Conservation (phyloP, 2,113 vertebrate species). For the Ageneiosus marmoratus region DNA sequence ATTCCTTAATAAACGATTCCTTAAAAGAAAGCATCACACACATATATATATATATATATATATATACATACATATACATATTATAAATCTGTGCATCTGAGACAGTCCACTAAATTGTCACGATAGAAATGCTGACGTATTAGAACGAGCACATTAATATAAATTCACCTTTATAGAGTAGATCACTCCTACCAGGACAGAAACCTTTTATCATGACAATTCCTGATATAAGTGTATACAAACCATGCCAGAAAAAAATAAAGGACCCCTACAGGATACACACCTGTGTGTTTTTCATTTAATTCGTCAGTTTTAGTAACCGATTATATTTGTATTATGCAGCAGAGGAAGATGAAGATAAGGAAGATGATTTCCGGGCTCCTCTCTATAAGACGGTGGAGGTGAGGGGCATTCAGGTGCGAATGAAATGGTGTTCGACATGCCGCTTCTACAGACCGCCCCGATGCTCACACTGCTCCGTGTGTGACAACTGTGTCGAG, state of each 20-base stretch:
- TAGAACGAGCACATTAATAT: neutral
- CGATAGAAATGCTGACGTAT: neutral
- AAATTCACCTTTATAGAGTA: too few species aligned
- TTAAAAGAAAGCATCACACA: too few species aligned
- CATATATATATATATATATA: too few species aligned
- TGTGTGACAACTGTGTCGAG: constrained; percentile 98
- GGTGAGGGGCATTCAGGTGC: constrained; percentile 94
- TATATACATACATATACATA: too few species aligned
- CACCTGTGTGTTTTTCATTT: neutral
- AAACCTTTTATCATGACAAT: neutral
- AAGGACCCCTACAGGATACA: neutral
- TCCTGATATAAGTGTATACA: neutral
- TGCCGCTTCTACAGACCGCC: constrained; percentile 97
- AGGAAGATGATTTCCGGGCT: constrained; percentile 96
- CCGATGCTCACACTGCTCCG: constrained; percentile 95
- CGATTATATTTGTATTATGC: constrained; percentile 7
- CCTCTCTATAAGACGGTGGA: constrained; percentile 97
- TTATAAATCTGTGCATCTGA: too few species aligned
- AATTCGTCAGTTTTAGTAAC: neutral
- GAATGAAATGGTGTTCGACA: constrained; percentile 98
- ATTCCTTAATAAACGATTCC: too few species aligned
- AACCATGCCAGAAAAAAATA: neutral
- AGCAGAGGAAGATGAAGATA: constrained; percentile 98
- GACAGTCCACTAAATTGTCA: neutral
- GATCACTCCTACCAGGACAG: neutral